These are phyloP conservation scores for Pseudopipra pipra DNA, from an alignment of 2,113 vertebrate species.

Conservation along the genomic window DNA sequence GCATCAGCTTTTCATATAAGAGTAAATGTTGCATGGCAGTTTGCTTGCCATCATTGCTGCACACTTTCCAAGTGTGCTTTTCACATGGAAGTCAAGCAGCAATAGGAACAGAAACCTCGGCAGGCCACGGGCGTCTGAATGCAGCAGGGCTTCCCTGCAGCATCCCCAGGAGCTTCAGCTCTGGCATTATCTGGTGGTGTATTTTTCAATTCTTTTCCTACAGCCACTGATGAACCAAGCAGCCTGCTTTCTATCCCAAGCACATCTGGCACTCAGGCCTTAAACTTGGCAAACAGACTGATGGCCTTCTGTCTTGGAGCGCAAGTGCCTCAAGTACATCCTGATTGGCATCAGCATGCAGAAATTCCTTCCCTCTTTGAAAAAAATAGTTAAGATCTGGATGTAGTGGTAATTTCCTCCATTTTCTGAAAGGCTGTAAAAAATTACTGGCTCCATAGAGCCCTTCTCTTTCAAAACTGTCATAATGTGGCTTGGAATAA, in stretches of 20 bases:
- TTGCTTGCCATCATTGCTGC: not conserved
- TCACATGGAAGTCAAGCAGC: not conserved
- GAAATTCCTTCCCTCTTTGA: constrained; percentile 44
- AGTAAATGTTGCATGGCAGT: not conserved
- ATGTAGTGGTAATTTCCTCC: constrained; percentile 37
- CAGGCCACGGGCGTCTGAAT: not conserved
- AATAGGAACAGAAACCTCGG: not conserved
- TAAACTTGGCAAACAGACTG: not conserved
- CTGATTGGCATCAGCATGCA: constrained; percentile 46
- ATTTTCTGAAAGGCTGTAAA: constrained; percentile 51
- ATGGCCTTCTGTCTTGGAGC: constrained; percentile 33
- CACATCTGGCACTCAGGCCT: constrained; percentile 45
- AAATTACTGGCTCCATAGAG: constrained; percentile 28
- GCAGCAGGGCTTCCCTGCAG: constrained; percentile 2
- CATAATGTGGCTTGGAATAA: constrained; percentile 53
- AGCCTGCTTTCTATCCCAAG: not conserved
- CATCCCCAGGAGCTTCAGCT: not conserved
- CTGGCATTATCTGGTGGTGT: not conserved
- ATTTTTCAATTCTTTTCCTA: not conserved
- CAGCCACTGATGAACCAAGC: not conserved
- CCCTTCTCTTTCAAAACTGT: constrained; percentile 45
- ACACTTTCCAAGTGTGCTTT: not conserved
- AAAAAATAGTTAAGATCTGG: not conserved
- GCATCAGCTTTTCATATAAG: not conserved
- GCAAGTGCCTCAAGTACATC: constrained; percentile 30